These are phyloP conservation scores for Cossypha heuglini DNA, from an alignment of 2,797 vertebrate species.

Conservation along the genomic window DNA sequence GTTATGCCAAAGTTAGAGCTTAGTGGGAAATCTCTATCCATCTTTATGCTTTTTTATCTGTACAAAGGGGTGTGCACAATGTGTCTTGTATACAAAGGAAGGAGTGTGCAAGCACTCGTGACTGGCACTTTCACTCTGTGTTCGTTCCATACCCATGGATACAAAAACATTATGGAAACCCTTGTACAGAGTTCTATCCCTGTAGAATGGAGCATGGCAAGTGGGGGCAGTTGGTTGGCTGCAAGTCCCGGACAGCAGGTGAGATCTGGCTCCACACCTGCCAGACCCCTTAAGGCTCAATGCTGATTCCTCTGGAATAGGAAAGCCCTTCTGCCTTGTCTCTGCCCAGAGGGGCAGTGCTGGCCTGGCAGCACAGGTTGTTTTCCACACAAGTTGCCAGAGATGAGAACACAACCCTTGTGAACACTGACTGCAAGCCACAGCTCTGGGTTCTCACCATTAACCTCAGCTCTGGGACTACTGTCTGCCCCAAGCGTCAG, in stretches of 20 bases:
- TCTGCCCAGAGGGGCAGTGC: not conserved
- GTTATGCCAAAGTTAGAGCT: too few relatives aligned
- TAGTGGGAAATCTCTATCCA: not conserved
- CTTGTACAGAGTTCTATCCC: not conserved
- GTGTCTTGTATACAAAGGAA: not conserved
- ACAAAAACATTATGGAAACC: not conserved
- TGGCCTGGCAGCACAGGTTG: not conserved
- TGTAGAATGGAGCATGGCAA: rapidly evolving
- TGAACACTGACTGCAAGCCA: not conserved
- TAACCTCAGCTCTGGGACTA: not conserved
- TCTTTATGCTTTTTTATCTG: rapidly evolving
- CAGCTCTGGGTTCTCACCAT: not conserved
- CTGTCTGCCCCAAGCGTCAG: not conserved
- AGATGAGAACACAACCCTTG: not conserved
- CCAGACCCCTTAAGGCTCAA: not conserved
- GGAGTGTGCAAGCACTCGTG: rapidly evolving
- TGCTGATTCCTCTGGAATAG: not conserved
- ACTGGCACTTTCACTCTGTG: rapidly evolving
- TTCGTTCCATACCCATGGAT: rapidly evolving
- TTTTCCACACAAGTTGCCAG: not conserved
- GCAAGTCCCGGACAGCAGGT: rapidly evolving
- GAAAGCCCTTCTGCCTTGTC: not conserved
- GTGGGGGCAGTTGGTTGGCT: not conserved
- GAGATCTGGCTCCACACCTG: rapidly evolving
- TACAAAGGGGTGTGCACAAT: rapidly evolving